Conservation (phyloP, 2,888 invertebrate species). For the Drosophila siamana region DNA sequence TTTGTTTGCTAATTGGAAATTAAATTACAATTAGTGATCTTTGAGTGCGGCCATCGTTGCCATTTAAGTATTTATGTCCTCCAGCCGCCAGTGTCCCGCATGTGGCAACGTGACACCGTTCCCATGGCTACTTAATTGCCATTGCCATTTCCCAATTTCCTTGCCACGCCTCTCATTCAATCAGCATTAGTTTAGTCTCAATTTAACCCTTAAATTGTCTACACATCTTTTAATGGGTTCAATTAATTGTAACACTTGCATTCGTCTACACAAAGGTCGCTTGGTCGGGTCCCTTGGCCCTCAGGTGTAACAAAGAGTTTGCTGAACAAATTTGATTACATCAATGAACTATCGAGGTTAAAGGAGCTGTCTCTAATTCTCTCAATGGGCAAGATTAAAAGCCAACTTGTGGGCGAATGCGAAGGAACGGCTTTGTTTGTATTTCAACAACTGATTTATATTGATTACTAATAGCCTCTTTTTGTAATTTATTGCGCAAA, state of each 20-base stretch:
- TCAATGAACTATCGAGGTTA: not conserved
- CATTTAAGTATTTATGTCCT: constrained; percentile 74
- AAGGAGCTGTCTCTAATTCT: not conserved
- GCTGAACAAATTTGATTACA: not conserved
- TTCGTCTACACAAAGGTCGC: constrained; percentile 14
- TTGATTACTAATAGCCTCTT: not conserved
- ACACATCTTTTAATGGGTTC: constrained; percentile 48
- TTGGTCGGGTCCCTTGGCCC: not conserved
- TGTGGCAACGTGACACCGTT: constrained; percentile 4
- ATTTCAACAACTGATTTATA: not conserved
- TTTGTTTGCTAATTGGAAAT: constrained; percentile 85
- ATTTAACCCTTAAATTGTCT: constrained; percentile 31
- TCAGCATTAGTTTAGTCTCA: not conserved
- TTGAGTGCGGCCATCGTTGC: constrained; percentile 73
- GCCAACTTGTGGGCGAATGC: not conserved
- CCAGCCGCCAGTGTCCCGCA: constrained; percentile 11
- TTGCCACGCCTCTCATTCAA: constrained; percentile 24
- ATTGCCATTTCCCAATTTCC: no score
- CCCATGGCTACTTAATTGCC: constrained; percentile 59
- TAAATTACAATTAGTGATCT: constrained; percentile 84
- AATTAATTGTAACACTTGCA: constrained; percentile 58
- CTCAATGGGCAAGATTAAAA: not conserved
- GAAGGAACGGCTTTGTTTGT: not conserved
- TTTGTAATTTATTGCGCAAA: no score
- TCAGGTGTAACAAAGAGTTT: not conserved